Evolutionary conservation across 2,113 vertebrate species (phyloP), one percentile per base, ranked within the genome.

Genomic region (Pelodiscus sinensis): DNA sequence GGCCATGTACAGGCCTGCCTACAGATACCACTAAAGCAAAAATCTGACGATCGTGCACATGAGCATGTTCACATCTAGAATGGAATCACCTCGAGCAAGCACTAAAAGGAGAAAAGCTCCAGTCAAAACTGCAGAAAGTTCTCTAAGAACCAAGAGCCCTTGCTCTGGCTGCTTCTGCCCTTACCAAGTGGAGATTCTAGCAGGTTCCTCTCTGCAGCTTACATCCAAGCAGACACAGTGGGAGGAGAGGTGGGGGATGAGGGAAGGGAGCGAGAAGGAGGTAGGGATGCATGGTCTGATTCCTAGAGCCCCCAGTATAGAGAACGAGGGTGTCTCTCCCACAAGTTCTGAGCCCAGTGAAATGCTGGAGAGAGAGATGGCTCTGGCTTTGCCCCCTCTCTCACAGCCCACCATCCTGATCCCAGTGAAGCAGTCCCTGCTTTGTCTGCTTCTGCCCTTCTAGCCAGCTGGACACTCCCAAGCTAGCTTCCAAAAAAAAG

Each of bases 381-480:
- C 65, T n/a, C 31, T 68, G 62, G 31, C 16, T 71, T 31, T 16
- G 2, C 9, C 65, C 65, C 31, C 31, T 9, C 31, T 31, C 62
- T 31, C 14, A 2, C 25, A 29, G 15, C n/a, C 65, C 31, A n/a
- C 18, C 9, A 16, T 4, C 4, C 7, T 24, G 9, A 2, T 1
- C 58, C 25, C 58, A 21, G 4, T 35, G 9, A n/a, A 68, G 65
- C 29, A 71, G 18, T 35, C 18, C 18, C 31, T 68, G 65, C 31
- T 68, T n/a, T 68, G 31, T 14, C 18, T n/a, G 65, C 18, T 68
- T 68, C 31, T 68, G 7, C 15, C 65, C 16, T 31, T 68, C n/a
- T n/a, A n/a, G n/a, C 29, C 65, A 68, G 4, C 31, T n/a, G 65
- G 14, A 35, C n/a, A 68, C 31, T 68, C 29, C 31, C 31, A 68